Evolutionary conservation across 2,113 vertebrate genomes (phyloP).

Genomic region (Gymnorhina tibicen): DNA sequence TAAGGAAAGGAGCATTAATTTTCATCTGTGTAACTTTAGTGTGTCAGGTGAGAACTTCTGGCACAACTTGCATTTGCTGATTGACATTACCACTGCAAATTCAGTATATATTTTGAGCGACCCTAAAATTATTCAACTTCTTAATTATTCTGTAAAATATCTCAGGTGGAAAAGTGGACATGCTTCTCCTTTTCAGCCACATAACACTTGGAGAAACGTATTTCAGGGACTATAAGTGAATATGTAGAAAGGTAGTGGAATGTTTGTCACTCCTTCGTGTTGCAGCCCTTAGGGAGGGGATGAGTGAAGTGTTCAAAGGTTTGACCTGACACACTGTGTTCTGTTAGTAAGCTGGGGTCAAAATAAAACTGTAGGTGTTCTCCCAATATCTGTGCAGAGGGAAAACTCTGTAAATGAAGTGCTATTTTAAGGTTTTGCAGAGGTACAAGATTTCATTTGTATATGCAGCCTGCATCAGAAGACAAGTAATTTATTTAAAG

Average conservation of each 20-base stretch:
- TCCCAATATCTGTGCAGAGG: not conserved
- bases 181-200: not conserved
- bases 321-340: not conserved
- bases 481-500: not conserved
- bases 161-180: not conserved
- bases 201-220: not conserved
- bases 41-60: not conserved
- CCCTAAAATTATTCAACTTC: not conserved
- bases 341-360: not conserved
- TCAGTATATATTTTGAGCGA: not conserved
- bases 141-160: not conserved
- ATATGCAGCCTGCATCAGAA: not conserved
- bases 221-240: not conserved
- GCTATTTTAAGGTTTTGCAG: not conserved
- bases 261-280: not conserved
- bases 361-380: not conserved
- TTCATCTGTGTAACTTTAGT: not conserved
- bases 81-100: not conserved
- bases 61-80: not conserved
- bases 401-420: not conserved
- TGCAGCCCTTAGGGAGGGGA: not conserved
- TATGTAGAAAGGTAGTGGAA: not conserved
- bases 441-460: not conserved
- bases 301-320: not conserved
- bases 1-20: slow-evolving; percentile 2